Base-by-base conservation (phyloP, 2,888 invertebrate species). In the Melieria omissa region DNA sequence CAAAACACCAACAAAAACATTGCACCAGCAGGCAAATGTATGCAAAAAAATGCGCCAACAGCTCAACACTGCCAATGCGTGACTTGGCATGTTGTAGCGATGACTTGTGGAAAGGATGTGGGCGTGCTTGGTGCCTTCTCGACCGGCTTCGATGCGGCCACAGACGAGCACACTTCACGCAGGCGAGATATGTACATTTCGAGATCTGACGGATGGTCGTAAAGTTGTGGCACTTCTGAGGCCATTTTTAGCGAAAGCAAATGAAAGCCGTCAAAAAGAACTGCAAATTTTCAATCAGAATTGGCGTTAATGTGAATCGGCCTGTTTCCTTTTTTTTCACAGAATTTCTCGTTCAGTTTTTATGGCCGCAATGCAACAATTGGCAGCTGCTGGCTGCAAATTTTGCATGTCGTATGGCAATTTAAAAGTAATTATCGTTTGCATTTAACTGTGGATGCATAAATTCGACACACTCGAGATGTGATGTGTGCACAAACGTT, bases 401-500 rank as follows among this genome's bases (percentile, higher is more conserved):
- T 67, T 67, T 67, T n/a, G 60, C 67, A 67, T 67, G 67, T 52
- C 52, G 49, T 67, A 60, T 60, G 44, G 57, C 64, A 70, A 65
- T 70, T 70, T 70, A 64, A 65, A 65, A 57, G 70, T 58, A 70
- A 65, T 70, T 70, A 65, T 58, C 65, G 12, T 61, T 67, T 58
- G 12, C 60, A 61, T 52, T 67, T 49, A 60, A 67, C 49, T 61
- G 60, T 44, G 44, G 60, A 52, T 52, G 42, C 60, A 60, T 29
- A 29, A 29, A 29, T 29, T 29, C 29, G 29, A 29, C 29, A 29
- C 29, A 29, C 29, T 29, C 29, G 29, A 29, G 3, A 3, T 29
- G 29, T 1, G 3, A 29, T 29, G 29, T 16, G 16, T 29, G 29
- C 29, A 29, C 29, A 29, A 29, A 29, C 29, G 29, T 29, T 29